These are phyloP conservation scores for Siniperca undulata DNA, from an alignment of 2,797 vertebrate genomes.

Conservation along the genomic window DNA sequence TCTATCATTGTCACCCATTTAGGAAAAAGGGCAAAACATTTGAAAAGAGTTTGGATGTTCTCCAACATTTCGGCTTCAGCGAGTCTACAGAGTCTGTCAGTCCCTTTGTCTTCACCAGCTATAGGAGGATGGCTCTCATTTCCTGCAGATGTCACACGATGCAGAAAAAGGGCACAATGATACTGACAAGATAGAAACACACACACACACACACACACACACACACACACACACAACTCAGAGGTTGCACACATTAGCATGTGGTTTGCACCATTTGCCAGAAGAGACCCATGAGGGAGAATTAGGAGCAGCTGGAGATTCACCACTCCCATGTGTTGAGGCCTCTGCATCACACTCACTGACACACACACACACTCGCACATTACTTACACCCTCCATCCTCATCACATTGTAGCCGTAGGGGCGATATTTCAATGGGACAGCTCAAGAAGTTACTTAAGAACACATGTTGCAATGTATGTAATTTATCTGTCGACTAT, in stretches of 20 bases:
- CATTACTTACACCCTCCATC: conserved; percentile 17
- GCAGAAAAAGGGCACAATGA: conserved; percentile 24
- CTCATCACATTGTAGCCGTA: conserved; percentile 27
- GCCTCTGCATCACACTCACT: conserved; percentile 43
- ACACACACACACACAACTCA: conserved; percentile 31
- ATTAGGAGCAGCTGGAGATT: conserved; percentile 77
- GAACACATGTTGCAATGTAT: conserved; percentile 42
- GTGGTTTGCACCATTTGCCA: conserved; percentile 59
- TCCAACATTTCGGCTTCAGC: conserved; percentile 53
- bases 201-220: conserved; percentile 29
- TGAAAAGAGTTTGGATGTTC: conserved; percentile 56
- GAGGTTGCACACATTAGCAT: conserved; percentile 64
- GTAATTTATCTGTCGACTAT: background rate
- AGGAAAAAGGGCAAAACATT: conserved; percentile 44
- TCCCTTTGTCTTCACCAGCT: conserved; percentile 72
- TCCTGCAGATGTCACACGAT: conserved; percentile 68
- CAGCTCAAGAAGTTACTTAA: conserved; percentile 37
- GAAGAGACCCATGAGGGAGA: conserved; percentile 59
- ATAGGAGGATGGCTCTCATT: conserved; percentile 67
- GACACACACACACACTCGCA: conserved; percentile 27
- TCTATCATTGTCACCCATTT: conserved; percentile 70
- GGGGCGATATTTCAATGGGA: conserved; percentile 41
- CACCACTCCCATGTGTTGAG: conserved; percentile 60
- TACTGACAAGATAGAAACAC: conserved; percentile 60
- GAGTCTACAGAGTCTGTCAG: conserved; percentile 42